A percentile compares a stretch with the other conserved stretches of the same genome.
phyloP scores from a whole-genome alignment of 2,888 invertebrate species.

The Rhogogaster chlorosoma region DNA sequence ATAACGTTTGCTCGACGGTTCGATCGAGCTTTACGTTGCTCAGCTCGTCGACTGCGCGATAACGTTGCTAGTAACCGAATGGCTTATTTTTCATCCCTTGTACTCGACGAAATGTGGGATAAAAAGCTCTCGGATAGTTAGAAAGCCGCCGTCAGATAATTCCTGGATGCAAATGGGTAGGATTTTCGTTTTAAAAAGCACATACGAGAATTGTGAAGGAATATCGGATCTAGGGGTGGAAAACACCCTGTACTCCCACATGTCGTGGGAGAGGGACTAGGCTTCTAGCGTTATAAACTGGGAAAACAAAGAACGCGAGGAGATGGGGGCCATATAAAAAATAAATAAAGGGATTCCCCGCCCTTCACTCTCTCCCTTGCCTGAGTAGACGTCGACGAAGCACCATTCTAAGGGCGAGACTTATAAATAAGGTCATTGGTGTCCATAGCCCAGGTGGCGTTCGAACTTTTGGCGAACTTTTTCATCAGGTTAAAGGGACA shows the following conservation, averaged over 20 bases:
- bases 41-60: background rate
- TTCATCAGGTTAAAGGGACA: background rate
- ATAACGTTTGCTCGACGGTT: slow-evolving; percentile 37
- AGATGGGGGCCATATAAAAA: slow-evolving; percentile 39
- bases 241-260: background rate
- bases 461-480: slow-evolving; percentile 16
- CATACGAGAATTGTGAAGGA: background rate
- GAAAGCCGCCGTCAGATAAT: background rate
- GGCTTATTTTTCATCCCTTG: background rate
- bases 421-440: slow-evolving; percentile 42
- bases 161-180: background rate
- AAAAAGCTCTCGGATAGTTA: background rate
- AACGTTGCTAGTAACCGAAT: slow-evolving; percentile 4
- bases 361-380: background rate
- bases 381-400: slow-evolving; percentile 12
- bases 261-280: background rate
- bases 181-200: background rate
- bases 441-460: slow-evolving; percentile 24
- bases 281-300: background rate
- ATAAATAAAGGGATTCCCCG: slow-evolving; percentile 31
- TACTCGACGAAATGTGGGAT: background rate
- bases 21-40: slow-evolving; percentile 5
- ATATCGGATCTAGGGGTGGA: background rate
- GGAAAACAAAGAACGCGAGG: slow-evolving; percentile 17
- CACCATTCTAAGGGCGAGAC: background rate